These are phyloP conservation scores for Eidolon dupreanum DNA, from an alignment of 2,797 vertebrate species.

Conservation along the genomic window DNA sequence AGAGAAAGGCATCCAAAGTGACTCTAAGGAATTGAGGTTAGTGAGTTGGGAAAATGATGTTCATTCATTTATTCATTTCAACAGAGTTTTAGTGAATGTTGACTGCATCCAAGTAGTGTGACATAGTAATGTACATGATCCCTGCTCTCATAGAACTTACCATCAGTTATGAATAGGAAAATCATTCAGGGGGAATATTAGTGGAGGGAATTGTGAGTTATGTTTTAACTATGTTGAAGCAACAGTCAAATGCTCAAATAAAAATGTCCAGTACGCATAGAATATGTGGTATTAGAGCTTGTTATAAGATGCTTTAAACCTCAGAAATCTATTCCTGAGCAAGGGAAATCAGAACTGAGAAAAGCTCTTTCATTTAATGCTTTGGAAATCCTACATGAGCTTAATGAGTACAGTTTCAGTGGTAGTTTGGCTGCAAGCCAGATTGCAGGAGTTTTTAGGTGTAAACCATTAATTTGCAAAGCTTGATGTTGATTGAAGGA, in stretches of 20 bases:
- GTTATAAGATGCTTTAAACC: neutral
- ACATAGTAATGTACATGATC: neutral
- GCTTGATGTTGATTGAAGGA: neutral
- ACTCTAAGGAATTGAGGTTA: neutral
- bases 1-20: neutral
- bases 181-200: neutral
- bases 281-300: conserved; percentile 38
- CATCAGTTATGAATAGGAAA: neutral
- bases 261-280: conserved; percentile 1
- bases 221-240: conserved; percentile 25
- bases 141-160: neutral
- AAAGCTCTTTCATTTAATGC: conserved; percentile 47
- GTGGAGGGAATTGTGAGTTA: neutral
- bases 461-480: conserved; percentile 39
- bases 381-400: conserved; percentile 47
- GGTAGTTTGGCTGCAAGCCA: conserved; percentile 5
- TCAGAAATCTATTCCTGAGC: conserved; percentile 23
- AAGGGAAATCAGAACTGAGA: conserved; percentile 53
- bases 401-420: conserved; percentile 26
- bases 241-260: conserved; percentile 31
- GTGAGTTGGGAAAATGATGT: neutral
- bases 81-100: neutral
- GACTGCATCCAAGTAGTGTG: neutral
- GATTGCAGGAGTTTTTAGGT: conserved; percentile 3
- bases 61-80: conserved; percentile 43